Evolutionary conservation across 2,113 vertebrate genomes (phyloP), one percentile per base, ranked within the genome.

Genomic region (Bostrychus sinensis): DNA sequence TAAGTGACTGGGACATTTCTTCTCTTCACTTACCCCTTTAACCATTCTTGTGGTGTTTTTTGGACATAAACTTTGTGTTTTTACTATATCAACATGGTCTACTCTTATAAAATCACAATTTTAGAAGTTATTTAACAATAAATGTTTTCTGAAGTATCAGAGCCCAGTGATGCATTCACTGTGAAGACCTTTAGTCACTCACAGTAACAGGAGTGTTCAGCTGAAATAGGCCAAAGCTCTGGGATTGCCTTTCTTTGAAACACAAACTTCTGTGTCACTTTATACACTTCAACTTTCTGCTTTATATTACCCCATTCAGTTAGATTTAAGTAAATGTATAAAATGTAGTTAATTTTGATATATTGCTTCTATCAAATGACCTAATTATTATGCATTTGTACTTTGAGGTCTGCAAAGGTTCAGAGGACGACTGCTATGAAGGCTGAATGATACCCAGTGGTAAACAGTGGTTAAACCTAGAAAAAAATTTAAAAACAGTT

Each of bases 1-100:
- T 58, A 66, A 72, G 77, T 70, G 76, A 80, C 70, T 36, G 66
- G 42, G 69, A 45, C 4, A n/a, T 72, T 79, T 72, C 45, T 23
- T 62, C 56, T 17, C 66, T 77, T 65, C 72, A 69, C 43, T 56
- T 78, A 78, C 56, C 71, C 51, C 76, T 26, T 70, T 30, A 74
- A 62, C 83, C 65, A 76, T n/a, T n/a, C n/a, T n/a, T 19, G 13
- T 60, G 57, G 62, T 30, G 26, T 54, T 66, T 63, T 34, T 17
- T 7, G 53, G 54, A 75, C 66, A 59, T 79, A 46, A 81, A 16
- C 32, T 64, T 14, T n/a, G 25, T 39, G 12, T 39, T 9, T 28
- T n/a, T 26, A 5, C 4, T 2, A 25, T 13, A 25, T 25, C 20
- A 13, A 25, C 11, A 28, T 51, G 25, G 7, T 50, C 25, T 16